A percentile compares a stretch with the other conserved stretches of the same genome.
phyloP scores from a whole-genome alignment of 2,888 invertebrate species.

The Morpho helenor region DNA sequence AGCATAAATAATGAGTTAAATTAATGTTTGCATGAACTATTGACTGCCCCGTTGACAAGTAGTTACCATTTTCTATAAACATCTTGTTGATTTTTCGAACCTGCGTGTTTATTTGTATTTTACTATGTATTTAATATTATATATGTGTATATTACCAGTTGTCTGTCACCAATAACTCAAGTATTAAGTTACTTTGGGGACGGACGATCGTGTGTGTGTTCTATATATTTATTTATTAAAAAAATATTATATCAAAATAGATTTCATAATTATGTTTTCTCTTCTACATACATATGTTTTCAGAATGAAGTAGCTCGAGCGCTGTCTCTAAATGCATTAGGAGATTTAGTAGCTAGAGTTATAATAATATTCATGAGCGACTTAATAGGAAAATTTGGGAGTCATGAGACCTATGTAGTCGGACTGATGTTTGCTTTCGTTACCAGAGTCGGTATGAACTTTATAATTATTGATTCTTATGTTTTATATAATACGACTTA shows the following conservation, averaged over 20 bases:
- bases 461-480: background rate
- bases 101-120: too few species aligned
- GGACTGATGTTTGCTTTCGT: constrained; percentile 79
- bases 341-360: constrained; percentile 81
- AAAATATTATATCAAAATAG: background rate
- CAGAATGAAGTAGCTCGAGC: constrained; percentile 79
- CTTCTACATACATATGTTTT: constrained; percentile 26
- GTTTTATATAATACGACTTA: background rate
- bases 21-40: too few species aligned
- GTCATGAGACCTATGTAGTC: constrained; percentile 78
- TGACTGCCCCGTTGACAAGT: too few species aligned
- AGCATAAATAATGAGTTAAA: too few species aligned
- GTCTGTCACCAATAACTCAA: too few species aligned
- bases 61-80: too few species aligned
- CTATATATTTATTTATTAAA: too few species aligned
- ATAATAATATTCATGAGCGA: constrained; percentile 76
- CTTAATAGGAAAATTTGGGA: constrained; percentile 73
- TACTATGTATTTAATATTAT: too few species aligned
- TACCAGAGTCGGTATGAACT: constrained; percentile 78
- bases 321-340: constrained; percentile 79
- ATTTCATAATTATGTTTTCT: background rate
- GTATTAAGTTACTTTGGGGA: too few species aligned
- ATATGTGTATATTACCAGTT: too few species aligned
- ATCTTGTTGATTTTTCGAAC: too few species aligned
- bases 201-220: too few species aligned